Evolutionary conservation across 2,888 invertebrate species (phyloP).

Genomic region (Xylocampa areola): DNA sequence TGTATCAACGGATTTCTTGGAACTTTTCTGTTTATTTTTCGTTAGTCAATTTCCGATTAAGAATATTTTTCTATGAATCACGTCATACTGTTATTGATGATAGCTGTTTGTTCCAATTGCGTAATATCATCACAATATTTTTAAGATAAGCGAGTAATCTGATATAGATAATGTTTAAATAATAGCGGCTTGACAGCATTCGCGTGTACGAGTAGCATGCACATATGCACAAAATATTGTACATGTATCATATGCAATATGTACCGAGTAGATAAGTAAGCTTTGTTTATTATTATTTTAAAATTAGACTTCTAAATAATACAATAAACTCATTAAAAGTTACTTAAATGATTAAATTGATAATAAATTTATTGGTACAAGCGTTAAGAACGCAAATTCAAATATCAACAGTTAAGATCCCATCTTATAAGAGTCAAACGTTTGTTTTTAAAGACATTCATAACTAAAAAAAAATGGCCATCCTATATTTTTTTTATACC

Average conservation of each 20-base stretch:
- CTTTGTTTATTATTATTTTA: constrained; percentile 17
- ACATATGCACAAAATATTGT: constrained; percentile 10
- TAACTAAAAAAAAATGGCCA: not conserved
- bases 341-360: too few species aligned
- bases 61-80: constrained; percentile 29
- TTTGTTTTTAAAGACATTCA: not conserved
- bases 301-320: too few species aligned
- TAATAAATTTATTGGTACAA: too few species aligned
- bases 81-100: not conserved
- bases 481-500: not conserved
- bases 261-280: constrained; percentile 12
- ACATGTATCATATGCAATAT: constrained; percentile 19
- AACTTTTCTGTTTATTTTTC: constrained; percentile 37
- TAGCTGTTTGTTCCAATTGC: constrained; percentile 20
- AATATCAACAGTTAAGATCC: not conserved
- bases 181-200: constrained; percentile 26
- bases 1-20: constrained; percentile 23
- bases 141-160: constrained; percentile 29
- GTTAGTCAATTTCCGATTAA: constrained; percentile 25
- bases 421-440: not conserved
- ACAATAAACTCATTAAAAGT: too few species aligned
- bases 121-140: constrained; percentile 11
- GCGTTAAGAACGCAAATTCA: constrained; percentile 29
- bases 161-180: constrained; percentile 29
- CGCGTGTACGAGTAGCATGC: constrained; percentile 1